Percentiles rank a stretch among this genome's conserved stretches.
phyloP scores from a whole-genome alignment of 2,113 vertebrate genomes.

The Laterallus jamaicensis region DNA sequence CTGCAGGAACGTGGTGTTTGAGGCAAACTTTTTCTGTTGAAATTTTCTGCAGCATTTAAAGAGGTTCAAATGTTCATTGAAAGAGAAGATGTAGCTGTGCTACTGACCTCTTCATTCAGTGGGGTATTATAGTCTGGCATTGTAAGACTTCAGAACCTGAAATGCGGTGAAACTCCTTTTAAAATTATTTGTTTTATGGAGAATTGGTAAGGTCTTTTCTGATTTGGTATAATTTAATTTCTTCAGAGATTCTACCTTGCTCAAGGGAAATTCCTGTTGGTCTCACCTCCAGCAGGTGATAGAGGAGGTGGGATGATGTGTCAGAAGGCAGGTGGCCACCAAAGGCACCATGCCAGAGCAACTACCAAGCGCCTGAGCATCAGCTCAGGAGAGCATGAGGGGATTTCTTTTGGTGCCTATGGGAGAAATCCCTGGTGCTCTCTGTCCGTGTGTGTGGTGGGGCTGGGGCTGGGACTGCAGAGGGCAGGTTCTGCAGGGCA shows the following conservation, averaged over 20 bases:
- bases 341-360: rapidly evolving
- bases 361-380: rapidly evolving
- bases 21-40: not conserved
- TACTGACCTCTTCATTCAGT: not conserved
- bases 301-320: not conserved
- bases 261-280: not conserved
- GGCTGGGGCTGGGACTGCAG: not conserved
- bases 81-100: not conserved
- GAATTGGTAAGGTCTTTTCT: not conserved
- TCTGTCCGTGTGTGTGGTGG: rapidly evolving
- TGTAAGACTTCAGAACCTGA: not conserved
- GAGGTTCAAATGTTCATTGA: not conserved
- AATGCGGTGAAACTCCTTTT: not conserved
- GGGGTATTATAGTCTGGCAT: rapidly evolving
- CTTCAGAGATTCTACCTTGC: not conserved
- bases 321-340: not conserved
- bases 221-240: not conserved
- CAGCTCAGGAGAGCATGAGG: not conserved
- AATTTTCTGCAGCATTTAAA: not conserved
- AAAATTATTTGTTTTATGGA: not conserved
- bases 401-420: rapidly evolving
- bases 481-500: not conserved
- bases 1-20: not conserved
- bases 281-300: not conserved
- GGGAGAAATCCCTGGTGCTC: not conserved